These are phyloP conservation scores for Gonatopus flavifemur DNA, from an alignment of 1,140 invertebrate genomes.

Conservation along the genomic window DNA sequence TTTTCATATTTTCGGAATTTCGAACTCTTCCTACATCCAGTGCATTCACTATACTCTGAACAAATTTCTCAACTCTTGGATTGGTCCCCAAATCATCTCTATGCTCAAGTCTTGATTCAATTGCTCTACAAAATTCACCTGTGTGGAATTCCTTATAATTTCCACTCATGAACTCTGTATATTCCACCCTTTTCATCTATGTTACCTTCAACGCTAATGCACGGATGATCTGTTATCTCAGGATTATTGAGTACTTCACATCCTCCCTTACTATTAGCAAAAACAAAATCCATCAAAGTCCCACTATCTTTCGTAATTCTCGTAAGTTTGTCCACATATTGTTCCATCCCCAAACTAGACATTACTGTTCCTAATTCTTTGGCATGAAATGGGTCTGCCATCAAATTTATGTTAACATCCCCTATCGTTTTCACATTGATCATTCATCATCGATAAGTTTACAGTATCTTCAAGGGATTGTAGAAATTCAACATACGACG, in stretches of 20 bases:
- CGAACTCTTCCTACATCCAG: too few relatives aligned
- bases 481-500: too few relatives aligned
- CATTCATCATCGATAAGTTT: too few relatives aligned
- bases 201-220: not conserved
- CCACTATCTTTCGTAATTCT: not conserved
- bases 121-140: not conserved
- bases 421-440: too few relatives aligned
- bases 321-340: too few relatives aligned
- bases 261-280: not conserved
- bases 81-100: not conserved
- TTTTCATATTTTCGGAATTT: too few relatives aligned
- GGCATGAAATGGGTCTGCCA: too few relatives aligned
- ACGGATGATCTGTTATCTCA: slow-evolving; percentile 7
- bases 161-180: not conserved
- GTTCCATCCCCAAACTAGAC: too few relatives aligned
- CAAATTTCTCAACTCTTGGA: not conserved
- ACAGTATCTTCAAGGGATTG: too few relatives aligned
- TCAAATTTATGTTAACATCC: too few relatives aligned
- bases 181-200: not conserved
- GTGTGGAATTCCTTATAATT: slow-evolving; percentile 3
- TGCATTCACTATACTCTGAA: too few relatives aligned
- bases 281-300: slow-evolving; percentile 4
- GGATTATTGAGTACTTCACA: not conserved
- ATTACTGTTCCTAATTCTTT: too few relatives aligned
- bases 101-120: not conserved